Base-by-base conservation (phyloP, 1,140 invertebrate species). In the Alviniconcha marisindica region DNA sequence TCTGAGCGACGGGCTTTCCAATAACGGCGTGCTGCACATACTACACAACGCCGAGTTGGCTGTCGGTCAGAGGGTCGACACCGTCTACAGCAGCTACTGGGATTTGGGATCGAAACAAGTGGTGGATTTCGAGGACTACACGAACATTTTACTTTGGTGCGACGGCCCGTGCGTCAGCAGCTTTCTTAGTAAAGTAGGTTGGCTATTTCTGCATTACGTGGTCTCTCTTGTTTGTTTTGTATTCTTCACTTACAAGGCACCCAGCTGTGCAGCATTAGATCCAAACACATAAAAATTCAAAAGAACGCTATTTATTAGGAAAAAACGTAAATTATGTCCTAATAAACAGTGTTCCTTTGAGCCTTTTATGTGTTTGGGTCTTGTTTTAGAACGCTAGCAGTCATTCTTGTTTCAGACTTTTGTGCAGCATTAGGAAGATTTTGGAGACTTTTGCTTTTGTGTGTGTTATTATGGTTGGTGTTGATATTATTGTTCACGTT, bases 1-100 rank as follows among this genome's bases (percentile, higher is more conserved):
- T 42, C 73, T 76, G 38, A 76, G 73, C 28, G 42, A 76, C 24
- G 40, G 42, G 12, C 73, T 76, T 28, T 76, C 40, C 42, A 28
- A 0, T 14, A 48, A 5, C 10, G n/a, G 31, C 10, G n/a, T 28
- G 3, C 44, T 76, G 73, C 73, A 76, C 73, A 31, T 76, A 42
- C 73, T 76, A 15, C 40, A 51, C 40, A 76, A 76, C 73, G 28
- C n/a, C 5, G 73, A n/a, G 7, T 18, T 42, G 12, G 42, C 4
- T 15, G n/a, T 2, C 18, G 28, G n/a, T 31, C 42, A 76, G n/a
- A 31, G 36, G 36, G 36, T 21, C 10, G 69, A 15, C 69, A 40
- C 4, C 24, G 15, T 71, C 14, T 31, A 40, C 33, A 0, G 36
- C 69, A 71, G 4, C 0, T 71, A 71, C 38, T 42, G 33, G 69